These are phyloP conservation scores for Sinotaia quadrata DNA, from an alignment of 2,888 invertebrate species.

Conservation along the genomic window DNA sequence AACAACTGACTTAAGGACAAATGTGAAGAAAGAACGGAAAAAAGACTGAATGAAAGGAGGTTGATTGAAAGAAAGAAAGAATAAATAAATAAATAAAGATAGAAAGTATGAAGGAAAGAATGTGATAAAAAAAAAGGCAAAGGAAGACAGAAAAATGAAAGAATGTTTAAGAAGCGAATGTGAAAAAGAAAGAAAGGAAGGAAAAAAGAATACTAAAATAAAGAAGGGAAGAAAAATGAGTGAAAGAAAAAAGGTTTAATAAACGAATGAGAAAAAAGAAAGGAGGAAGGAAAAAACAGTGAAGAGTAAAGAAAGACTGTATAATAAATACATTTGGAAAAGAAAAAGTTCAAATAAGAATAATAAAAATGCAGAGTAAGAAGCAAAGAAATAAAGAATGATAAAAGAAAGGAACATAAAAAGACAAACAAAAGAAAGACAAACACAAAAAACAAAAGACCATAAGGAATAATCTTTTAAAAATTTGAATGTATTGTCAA, in stretches of 20 bases:
- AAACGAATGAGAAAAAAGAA: not conserved
- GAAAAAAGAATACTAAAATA: too few relatives aligned
- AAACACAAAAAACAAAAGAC: too few relatives aligned
- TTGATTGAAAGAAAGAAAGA: not conserved
- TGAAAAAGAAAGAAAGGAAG: not conserved
- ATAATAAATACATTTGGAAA: too few relatives aligned
- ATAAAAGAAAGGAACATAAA: too few relatives aligned
- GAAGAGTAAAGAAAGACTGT: not conserved
- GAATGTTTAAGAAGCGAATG: not conserved
- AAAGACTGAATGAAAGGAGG: not conserved
- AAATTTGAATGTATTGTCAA: too few relatives aligned
- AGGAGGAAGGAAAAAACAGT: not conserved
- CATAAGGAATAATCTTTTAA: too few relatives aligned
- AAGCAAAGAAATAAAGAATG: too few relatives aligned
- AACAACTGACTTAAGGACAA: not conserved
- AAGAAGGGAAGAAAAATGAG: not conserved
- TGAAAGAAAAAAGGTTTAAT: not conserved
- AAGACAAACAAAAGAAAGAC: too few relatives aligned
- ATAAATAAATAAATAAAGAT: not conserved
- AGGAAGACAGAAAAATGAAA: not conserved
- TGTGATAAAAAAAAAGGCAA: not conserved
- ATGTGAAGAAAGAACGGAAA: not conserved
- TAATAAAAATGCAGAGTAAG: too few relatives aligned
- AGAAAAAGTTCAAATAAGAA: too few relatives aligned
- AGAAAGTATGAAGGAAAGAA: not conserved